A percentile compares a stretch with the other conserved stretches of the same genome.
These are phyloP conservation scores for Nezara viridula DNA, from an alignment of 2,888 invertebrate species.

Conservation along the genomic window DNA sequence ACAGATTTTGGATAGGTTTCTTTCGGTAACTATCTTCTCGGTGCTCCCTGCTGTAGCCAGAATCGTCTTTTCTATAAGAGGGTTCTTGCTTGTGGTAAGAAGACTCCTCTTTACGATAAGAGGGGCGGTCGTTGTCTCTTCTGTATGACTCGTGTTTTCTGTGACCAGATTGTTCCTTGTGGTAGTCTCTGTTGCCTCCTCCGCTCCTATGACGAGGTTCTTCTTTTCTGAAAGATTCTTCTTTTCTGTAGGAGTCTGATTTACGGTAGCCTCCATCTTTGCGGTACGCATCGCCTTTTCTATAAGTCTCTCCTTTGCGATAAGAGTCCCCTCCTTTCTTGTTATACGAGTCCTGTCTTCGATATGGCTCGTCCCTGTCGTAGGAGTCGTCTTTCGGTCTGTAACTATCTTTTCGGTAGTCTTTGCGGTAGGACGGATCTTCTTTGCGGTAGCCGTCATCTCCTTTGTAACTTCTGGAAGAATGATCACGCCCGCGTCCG, in stretches of 20 bases:
- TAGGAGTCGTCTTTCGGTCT: not conserved
- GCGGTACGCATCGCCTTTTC: conserved; percentile 29
- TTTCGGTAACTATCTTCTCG: conserved; percentile 17
- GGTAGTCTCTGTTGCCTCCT: conserved; percentile 19
- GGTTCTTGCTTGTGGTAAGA: not conserved
- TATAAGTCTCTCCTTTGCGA: conserved; percentile 24
- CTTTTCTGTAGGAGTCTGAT: conserved; percentile 45
- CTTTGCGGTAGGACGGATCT: conserved; percentile 15
- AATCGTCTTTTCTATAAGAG: not conserved
- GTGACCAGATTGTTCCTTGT: conserved; percentile 40
- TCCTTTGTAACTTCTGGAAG: conserved; percentile 5
- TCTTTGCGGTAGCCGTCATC: conserved; percentile 29
- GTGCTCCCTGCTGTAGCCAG: conserved; percentile 22
- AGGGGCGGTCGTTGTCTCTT: not conserved
- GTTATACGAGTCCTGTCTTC: not conserved
- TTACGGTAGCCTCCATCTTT: conserved; percentile 50
- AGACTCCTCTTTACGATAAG: conserved; percentile 53
- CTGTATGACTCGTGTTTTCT: conserved; percentile 47
- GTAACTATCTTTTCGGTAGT: not conserved
- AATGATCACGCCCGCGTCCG: not conserved
- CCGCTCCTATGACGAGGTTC: not conserved
- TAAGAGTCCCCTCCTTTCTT: not conserved
- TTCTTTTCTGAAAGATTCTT: conserved; percentile 51
- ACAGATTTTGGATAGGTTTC: conserved; percentile 59
- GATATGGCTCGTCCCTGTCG: not conserved